A percentile compares a stretch with the other conserved stretches of the same genome.
Conservation (phyloP, 2,113 vertebrate species). For the Cinclus cinclus region DNA sequence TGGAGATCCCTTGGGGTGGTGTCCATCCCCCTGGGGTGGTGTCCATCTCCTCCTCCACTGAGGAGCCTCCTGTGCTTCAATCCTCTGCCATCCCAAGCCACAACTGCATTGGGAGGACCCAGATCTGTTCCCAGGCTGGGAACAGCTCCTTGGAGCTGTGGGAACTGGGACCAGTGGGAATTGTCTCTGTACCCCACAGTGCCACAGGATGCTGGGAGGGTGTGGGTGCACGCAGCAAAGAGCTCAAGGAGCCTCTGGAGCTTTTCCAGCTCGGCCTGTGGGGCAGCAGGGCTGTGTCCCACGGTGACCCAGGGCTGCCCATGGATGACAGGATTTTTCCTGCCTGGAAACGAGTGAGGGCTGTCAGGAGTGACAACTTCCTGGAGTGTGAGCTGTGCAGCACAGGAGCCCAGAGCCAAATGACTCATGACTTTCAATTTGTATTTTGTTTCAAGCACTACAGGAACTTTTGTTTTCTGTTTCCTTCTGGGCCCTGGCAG, state of each 20-base stretch:
- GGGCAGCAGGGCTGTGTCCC: neutral
- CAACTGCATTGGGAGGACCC: rapidly evolving
- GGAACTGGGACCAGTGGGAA: rapidly evolving
- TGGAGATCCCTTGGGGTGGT: neutral
- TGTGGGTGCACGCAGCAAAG: neutral
- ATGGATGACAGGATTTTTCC: rapidly evolving
- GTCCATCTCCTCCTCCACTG: neutral
- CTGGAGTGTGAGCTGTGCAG: neutral
- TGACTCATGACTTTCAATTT: neutral
- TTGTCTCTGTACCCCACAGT: rapidly evolving
- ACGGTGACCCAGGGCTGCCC: neutral
- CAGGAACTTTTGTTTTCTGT: conserved; percentile 25
- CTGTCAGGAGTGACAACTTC: rapidly evolving
- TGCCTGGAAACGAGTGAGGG: rapidly evolving
- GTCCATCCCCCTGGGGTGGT: rapidly evolving
- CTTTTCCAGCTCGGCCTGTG: neutral
- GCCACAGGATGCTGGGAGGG: neutral
- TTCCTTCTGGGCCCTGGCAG: neutral
- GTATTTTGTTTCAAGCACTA: rapidly evolving
- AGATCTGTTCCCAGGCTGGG: neutral
- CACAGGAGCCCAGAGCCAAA: neutral
- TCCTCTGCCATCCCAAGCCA: neutral
- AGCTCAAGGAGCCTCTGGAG: neutral
- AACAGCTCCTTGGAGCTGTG: neutral
- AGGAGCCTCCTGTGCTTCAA: neutral